Evolutionary conservation across 2,888 invertebrate genomes (phyloP), one percentile per base, ranked within the genome.

Genomic region (Eupithecia pulchellata): DNA sequence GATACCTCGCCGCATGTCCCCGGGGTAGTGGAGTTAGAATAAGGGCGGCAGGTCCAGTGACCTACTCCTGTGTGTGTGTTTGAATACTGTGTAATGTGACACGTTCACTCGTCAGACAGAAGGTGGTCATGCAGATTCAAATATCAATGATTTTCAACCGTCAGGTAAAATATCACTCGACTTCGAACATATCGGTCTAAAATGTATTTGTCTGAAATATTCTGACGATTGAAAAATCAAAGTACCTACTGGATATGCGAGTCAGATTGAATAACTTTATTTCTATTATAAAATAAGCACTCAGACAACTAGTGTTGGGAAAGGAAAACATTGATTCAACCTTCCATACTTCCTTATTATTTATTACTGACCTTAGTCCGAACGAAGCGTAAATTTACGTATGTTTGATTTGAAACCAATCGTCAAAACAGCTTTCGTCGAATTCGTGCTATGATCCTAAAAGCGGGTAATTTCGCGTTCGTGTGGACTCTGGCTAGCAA

Each of bases 71-170:
- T 47, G 30, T 62, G 62, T 42, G 63, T 63, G 39, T 63, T 63
- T 61, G 34, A 36, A 60, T 61, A 61, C 61, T 61, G 61, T 60
- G 34, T 36, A 20, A 60, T 60, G 32, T 60, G 58, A 60, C 58
- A 60, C 58, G 30, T 60, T 47, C 29, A 17, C 32, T 32, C 30
- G 29, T n/a, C 20, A 32, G 29, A 60, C 30, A n/a, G 58, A 60
- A 30, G 58, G 30, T 32, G 30, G 58, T 30, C 30, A 30, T 60
- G 58, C 17, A 8, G 29, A 20, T 60, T 5, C 14, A 60, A 30
- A 8, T 4, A 2, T n/a, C 30, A 60, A 9, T 32, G 58, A n/a
- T 20, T 32, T 60, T 60, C 58, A 30, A 60, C 1, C 30, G n/a
- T 60, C 30, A 58, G 11, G n/a, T 20, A 9, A 30, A 29, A 9